Evolutionary conservation across 1,140 invertebrate species (phyloP).

Genomic region (Zaprionus ornatus): DNA sequence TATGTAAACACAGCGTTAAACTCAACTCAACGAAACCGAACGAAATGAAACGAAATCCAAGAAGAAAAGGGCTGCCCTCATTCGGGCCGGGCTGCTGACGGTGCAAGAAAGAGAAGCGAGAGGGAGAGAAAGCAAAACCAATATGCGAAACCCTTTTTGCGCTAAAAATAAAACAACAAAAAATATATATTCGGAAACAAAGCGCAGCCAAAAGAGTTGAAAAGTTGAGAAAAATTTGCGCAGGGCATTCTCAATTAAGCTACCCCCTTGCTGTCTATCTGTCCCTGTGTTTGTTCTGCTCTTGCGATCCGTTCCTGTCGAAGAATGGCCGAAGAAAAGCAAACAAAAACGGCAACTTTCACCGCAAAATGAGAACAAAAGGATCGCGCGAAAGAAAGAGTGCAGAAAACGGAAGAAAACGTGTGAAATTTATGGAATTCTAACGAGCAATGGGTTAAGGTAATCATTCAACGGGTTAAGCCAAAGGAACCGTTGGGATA

Average conservation of each 20-base stretch:
- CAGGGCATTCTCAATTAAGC: constrained; percentile 65
- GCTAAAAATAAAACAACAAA: constrained; percentile 31
- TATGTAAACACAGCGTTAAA: constrained; percentile 72
- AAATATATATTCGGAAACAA: constrained; percentile 1
- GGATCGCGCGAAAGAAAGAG: neutral
- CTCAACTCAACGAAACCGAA: constrained; percentile 28
- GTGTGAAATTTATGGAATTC: constrained; percentile 58
- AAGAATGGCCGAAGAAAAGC: constrained; percentile 39
- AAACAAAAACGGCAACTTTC: constrained; percentile 64
- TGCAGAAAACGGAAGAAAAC: constrained; percentile 30
- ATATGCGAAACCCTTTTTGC: constrained; percentile 47
- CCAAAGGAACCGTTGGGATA: neutral
- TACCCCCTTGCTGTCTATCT: constrained; percentile 35
- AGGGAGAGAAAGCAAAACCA: constrained; percentile 30
- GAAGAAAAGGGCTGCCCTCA: constrained; percentile 27
- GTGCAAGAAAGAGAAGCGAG: constrained; percentile 21
- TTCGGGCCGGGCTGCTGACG: constrained; percentile 17
- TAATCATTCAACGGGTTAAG: constrained; percentile 47
- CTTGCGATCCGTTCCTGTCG: neutral
- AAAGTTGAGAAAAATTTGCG: constrained; percentile 66
- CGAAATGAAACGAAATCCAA: constrained; percentile 17
- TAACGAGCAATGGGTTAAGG: constrained; percentile 18
- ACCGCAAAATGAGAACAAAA: constrained; percentile 48
- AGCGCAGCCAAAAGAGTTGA: constrained; percentile 64
- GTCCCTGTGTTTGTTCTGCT: neutral